Conservation (phyloP, 2,888 invertebrate species). For the Hymenopus coronatus region DNA sequence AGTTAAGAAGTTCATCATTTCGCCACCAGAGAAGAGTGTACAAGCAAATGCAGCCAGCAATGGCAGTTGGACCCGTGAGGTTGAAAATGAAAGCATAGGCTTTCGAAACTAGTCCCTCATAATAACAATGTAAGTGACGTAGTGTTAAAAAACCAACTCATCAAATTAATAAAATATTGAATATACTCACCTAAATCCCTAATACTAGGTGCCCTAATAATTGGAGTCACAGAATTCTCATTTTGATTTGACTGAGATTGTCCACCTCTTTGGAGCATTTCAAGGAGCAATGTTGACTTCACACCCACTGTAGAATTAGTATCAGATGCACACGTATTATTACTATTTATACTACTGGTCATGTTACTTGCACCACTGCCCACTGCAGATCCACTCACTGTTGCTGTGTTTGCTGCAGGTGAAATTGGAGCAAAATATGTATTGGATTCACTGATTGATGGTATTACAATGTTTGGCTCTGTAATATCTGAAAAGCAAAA, state of each 20-base stretch:
- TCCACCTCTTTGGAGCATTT: constrained; percentile 66
- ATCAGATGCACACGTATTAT: neutral
- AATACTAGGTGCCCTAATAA: constrained; percentile 40
- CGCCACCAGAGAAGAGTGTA: too few species aligned
- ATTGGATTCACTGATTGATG: constrained; percentile 49
- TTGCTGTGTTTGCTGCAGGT: constrained; percentile 50
- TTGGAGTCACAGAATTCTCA: constrained; percentile 22
- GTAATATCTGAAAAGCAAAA: constrained; percentile 43
- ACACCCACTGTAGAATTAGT: constrained; percentile 33
- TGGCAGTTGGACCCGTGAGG: too few species aligned
- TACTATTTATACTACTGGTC: neutral
- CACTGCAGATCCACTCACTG: constrained; percentile 30
- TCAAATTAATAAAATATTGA: neutral
- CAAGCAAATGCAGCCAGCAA: too few species aligned
- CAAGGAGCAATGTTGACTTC: constrained; percentile 57
- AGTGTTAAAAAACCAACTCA: too few species aligned
- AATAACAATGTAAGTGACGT: too few species aligned
- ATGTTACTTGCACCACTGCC: neutral
- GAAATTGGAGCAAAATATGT: constrained; percentile 70
- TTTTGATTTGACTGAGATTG: constrained; percentile 11
- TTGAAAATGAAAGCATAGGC: too few species aligned
- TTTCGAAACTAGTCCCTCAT: too few species aligned
- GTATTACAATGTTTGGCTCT: constrained; percentile 48
- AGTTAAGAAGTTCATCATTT: too few species aligned
- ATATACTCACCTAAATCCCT: constrained; percentile 46